These are phyloP conservation scores for Prosopocoilus inquinatus DNA, from an alignment of 2,888 invertebrate genomes.

Conservation along the genomic window DNA sequence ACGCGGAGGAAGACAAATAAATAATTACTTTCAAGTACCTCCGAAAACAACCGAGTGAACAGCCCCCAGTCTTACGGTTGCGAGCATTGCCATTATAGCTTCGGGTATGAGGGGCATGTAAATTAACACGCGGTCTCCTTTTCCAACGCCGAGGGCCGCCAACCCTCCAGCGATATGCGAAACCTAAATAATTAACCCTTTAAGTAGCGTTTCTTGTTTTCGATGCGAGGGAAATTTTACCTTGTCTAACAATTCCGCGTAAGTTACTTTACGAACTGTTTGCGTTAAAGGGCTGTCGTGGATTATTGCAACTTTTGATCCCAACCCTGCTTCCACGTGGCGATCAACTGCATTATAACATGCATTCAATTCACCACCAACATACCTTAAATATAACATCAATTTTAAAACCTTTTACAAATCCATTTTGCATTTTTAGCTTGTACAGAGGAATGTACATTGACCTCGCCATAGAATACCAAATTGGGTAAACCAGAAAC, in stretches of 20 bases:
- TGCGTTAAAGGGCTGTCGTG: constrained; percentile 89
- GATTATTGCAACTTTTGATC: constrained; percentile 77
- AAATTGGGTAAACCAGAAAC: too few relatives aligned
- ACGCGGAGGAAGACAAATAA: background rate
- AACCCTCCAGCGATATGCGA: constrained; percentile 78
- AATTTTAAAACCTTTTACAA: too few relatives aligned
- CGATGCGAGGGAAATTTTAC: constrained; percentile 48
- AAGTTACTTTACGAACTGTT: constrained; percentile 73
- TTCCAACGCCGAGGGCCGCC: constrained; percentile 70
- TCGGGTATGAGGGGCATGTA: constrained; percentile 96
- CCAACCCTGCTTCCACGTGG: constrained; percentile 77
- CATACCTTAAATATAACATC: constrained; percentile 62
- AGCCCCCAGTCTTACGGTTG: constrained; percentile 83
- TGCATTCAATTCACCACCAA: constrained; percentile 87
- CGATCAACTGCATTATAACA: constrained; percentile 92
- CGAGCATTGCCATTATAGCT: constrained; percentile 85
- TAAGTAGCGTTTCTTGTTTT: constrained; percentile 6
- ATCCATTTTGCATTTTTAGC: too few relatives aligned
- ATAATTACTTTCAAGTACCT: constrained; percentile 53
- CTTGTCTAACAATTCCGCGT: constrained; percentile 75
- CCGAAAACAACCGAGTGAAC: constrained; percentile 95
- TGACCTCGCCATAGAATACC: background rate
- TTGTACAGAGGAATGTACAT: too few relatives aligned
- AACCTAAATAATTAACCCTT: constrained; percentile 53
- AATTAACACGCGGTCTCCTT: constrained; percentile 84